Base-by-base conservation (phyloP, 2,888 invertebrate genomes). In the Sesamia inferens region DNA sequence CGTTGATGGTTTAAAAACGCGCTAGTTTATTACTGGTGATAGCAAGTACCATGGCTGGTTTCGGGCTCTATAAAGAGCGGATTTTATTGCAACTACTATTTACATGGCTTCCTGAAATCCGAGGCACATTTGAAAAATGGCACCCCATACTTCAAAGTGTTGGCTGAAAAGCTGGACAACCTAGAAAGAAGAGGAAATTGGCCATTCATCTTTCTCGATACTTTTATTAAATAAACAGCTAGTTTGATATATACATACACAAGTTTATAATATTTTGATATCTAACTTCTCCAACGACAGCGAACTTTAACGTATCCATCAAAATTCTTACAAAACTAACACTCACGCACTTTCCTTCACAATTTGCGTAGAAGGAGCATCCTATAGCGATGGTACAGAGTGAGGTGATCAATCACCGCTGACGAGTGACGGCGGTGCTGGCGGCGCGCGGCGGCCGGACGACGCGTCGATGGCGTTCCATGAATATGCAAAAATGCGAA, bases 401-500 rank as follows among this genome's bases (percentile, higher is more conserved):
- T 67, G 76, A 66, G 80, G 74, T 71, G 67, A 85, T 85, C 85
- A 79, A 87, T 85, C 83, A 87, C 68, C 69, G 57, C 0, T 70
- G 85, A 82, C 85, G 79, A 68, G 77, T 63, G 58, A 22, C 22
- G 55, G 22, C 6, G 55, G 55, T 22, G 51, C 51, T n/a, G 55
- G 55, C 55, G 77, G 61, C 66, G 22, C 22, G 55, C 55, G 77
- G 61, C 66, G 22, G 76, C 59, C 71, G 66, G 62, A 67, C 65
- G 68, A 71, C 76, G 74, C 72, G 75, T 79, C 79, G 73, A 81
- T 81, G 74, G 71, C 81, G 68, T 44, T 31, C 83, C 58, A 88
- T 87, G 88, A 87, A 88, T 85, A 88, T 88, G 84, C 87, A 88
- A 86, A 88, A 85, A 77, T 55, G 65, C 14, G 67, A 74, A 84